Percentiles rank a stretch among this genome's conserved stretches.
These are phyloP conservation scores for Mandrillus leucophaeus DNA, from an alignment of 2,113 vertebrate species.

Conservation along the genomic window DNA sequence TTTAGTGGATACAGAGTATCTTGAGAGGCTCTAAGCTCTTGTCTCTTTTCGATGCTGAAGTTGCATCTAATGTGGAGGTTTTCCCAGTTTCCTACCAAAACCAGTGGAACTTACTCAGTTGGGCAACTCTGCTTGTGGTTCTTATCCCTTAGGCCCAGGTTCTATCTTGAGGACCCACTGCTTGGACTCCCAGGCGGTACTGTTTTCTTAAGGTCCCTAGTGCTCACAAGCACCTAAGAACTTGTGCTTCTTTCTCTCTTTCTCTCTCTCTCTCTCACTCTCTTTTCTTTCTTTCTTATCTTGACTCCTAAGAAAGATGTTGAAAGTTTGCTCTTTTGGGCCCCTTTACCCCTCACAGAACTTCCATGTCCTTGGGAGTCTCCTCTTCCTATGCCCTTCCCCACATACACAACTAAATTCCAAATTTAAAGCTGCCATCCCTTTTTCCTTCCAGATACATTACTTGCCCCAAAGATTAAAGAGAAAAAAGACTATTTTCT, in stretches of 20 bases:
- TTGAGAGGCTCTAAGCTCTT: not conserved
- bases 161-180: rapidly evolving
- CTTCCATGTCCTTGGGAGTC: not conserved
- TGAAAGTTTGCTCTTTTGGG: not conserved
- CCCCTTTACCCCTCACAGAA: not conserved
- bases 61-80: not conserved
- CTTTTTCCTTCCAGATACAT: not conserved
- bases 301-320: not conserved
- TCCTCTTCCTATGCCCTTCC: not conserved
- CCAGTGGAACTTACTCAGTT: not conserved
- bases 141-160: not conserved
- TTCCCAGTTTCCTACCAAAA: not conserved
- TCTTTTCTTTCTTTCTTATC: not conserved
- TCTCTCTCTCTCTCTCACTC: too few relatives aligned
- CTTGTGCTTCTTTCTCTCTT: not conserved
- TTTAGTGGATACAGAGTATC: not conserved
- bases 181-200: too few relatives aligned
- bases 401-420: too few relatives aligned
- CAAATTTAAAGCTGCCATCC: not conserved
- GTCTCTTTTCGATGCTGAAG: not conserved
- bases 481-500: not conserved
- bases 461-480: not conserved
- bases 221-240: not conserved
- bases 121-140: not conserved
- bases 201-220: too few relatives aligned